Evolutionary conservation across 2,113 vertebrate species (phyloP).

Genomic region (Ailuropoda melanoleuca): DNA sequence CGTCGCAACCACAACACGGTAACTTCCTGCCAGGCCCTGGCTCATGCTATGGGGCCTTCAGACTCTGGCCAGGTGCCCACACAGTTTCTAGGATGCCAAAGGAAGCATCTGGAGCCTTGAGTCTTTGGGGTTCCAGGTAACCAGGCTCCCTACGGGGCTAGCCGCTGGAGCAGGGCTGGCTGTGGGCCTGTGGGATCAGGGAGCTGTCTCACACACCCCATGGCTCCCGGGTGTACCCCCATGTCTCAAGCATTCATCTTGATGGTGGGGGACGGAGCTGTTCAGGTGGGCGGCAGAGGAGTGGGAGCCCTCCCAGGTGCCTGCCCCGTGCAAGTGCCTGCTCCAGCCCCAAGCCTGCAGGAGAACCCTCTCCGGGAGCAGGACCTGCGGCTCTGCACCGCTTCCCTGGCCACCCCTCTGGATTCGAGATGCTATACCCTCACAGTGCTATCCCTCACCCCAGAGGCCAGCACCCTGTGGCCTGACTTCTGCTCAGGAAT

Average conservation of each 20-base stretch:
- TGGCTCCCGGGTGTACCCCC: background rate
- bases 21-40: background rate
- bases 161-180: background rate
- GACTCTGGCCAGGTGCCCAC: background rate
- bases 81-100: background rate
- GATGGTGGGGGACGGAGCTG: rapidly evolving
- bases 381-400: background rate
- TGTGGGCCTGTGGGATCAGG: background rate
- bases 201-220: background rate
- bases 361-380: background rate
- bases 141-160: background rate
- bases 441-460: rapidly evolving
- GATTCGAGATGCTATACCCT: background rate
- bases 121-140: background rate
- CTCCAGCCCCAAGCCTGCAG: rapidly evolving
- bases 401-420: background rate
- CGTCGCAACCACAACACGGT: background rate
- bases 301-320: rapidly evolving
- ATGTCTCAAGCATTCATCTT: background rate
- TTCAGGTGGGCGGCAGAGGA: background rate
- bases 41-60: background rate
- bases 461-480: background rate
- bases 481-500: background rate
- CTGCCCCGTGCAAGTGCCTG: background rate
- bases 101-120: background rate